Percentiles rank a stretch among this genome's conserved stretches.
Evolutionary conservation across 2,113 vertebrate species (phyloP).

Genomic region (Semicossyphus pulcher): DNA sequence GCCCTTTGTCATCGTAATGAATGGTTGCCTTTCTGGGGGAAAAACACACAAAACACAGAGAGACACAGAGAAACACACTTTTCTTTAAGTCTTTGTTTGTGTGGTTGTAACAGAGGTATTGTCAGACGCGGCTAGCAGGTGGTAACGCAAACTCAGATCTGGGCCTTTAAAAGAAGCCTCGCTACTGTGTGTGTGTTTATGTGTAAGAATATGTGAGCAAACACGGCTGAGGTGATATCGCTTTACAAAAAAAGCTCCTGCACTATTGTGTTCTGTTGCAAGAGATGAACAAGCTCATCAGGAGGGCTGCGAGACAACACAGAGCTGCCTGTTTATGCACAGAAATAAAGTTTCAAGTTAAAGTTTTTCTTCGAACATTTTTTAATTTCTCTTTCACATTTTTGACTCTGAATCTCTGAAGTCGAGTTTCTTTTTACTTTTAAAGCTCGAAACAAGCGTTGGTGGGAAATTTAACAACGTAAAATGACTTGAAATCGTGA

Average conservation of each 20-base stretch:
- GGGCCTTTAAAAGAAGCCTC: slow-evolving; percentile 76
- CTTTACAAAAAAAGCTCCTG: not conserved
- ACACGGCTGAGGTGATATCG: slow-evolving; percentile 9
- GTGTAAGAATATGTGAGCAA: slow-evolving; percentile 31
- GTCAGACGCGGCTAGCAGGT: slow-evolving; percentile 91
- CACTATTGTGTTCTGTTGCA: slow-evolving; percentile 25
- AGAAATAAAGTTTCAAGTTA: too few relatives aligned
- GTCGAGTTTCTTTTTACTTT: too few relatives aligned
- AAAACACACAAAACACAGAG: slow-evolving; percentile 79
- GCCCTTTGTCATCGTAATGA: slow-evolving; percentile 94
- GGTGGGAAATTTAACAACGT: too few relatives aligned
- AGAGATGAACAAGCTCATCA: slow-evolving; percentile 3
- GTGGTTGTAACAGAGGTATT: slow-evolving; percentile 90
- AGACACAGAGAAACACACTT: slow-evolving; percentile 83
- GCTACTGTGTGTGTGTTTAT: slow-evolving; percentile 7
- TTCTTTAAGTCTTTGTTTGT: slow-evolving; percentile 92
- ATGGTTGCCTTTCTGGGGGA: slow-evolving; percentile 88
- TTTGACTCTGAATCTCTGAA: too few relatives aligned
- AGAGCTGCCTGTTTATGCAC: not conserved
- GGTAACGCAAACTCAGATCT: slow-evolving; percentile 89
- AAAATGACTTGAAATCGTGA: too few relatives aligned
- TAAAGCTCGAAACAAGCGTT: too few relatives aligned
- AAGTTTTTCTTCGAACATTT: too few relatives aligned
- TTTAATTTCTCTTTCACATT: too few relatives aligned
- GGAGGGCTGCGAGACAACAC: not conserved